Base-by-base conservation (phyloP, 2,888 invertebrate species). In the Petrolisthes manimaculis region DNA sequence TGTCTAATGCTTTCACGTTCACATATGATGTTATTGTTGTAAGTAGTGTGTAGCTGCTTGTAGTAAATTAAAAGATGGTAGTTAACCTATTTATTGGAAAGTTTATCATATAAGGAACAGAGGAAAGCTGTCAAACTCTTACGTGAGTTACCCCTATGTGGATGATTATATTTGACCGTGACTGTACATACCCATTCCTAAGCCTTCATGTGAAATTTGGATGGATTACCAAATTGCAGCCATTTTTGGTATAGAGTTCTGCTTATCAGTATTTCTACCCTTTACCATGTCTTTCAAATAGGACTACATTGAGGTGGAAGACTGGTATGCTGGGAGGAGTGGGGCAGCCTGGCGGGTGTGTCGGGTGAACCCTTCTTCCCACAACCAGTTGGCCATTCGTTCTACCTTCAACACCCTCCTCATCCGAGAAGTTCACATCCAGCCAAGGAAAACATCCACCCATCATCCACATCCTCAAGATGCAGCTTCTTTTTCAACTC, bases 261-360 rank as follows among this genome's bases (percentile, higher is more conserved):
- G 4, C 14, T 18, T 37, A 12, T 37, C 75, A 9, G 12, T 9
- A 37, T 9, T 14, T 8, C 37, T 9, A 9, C 5, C 75, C 14
- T 18, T 8, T 24, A 0, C n/a, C 37, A 4, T 8, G 12, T 67
- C 12, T 14, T 14, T 67, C 18, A 67, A 84, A 21, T 90, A 91
- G 91, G 86, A 88, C 56, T 91, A 88, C 71, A 56, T 90, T 4
- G 90, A 90, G 67, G 86, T 91, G 53, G 86, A 86, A 67, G 91
- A 91, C 79, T 88, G 83, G 86, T 91, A 91, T 75, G 89, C 86
- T 0, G 89, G 84, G 5, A n/a, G 81, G 61, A 79, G 77, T 61
- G 90, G 90, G 21, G 71, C 87, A 0, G 24, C 88, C n/a, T 91
- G 91, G 91, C 88, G 85, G 80, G 88, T 91, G 12, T 91, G 91